A percentile compares a stretch with the other conserved stretches of the same genome.
Conservation (phyloP, 2,888 invertebrate species). For the Carcina quercana region DNA sequence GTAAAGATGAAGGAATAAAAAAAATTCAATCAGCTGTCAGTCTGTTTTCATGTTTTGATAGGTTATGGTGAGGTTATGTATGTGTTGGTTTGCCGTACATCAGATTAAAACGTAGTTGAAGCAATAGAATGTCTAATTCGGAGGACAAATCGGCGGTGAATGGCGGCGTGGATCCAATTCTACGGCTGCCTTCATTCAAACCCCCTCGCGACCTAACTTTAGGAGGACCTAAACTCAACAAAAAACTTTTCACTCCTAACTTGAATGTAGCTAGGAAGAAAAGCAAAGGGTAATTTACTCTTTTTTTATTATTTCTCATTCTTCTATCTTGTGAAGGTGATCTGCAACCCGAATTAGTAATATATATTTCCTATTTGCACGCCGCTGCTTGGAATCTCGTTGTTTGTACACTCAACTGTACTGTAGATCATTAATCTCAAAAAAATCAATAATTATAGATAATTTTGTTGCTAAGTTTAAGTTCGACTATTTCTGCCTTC, state of each 20-base stretch:
- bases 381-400: neutral
- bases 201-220: constrained; percentile 74
- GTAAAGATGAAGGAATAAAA: too few relatives aligned
- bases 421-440: too few relatives aligned
- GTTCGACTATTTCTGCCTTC: too few relatives aligned
- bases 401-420: constrained; percentile 23
- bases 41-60: too few relatives aligned
- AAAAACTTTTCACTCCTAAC: constrained; percentile 76
- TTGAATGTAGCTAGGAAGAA: constrained; percentile 76
- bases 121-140: constrained; percentile 46
- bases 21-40: too few relatives aligned
- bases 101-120: too few relatives aligned
- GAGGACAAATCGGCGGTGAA: constrained; percentile 43
- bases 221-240: constrained; percentile 63
- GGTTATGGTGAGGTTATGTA: too few relatives aligned
- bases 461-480: too few relatives aligned
- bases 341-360: neutral
- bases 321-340: too few relatives aligned
- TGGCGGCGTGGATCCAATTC: constrained; percentile 46
- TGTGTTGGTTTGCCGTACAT: too few relatives aligned
- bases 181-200: constrained; percentile 65
- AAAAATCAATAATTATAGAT: too few relatives aligned
- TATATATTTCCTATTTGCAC: neutral
- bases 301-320: too few relatives aligned
- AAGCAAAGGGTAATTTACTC: constrained; percentile 67